These are phyloP conservation scores for Smittia aterrima DNA, from an alignment of 2,888 invertebrate genomes.

Conservation along the genomic window DNA sequence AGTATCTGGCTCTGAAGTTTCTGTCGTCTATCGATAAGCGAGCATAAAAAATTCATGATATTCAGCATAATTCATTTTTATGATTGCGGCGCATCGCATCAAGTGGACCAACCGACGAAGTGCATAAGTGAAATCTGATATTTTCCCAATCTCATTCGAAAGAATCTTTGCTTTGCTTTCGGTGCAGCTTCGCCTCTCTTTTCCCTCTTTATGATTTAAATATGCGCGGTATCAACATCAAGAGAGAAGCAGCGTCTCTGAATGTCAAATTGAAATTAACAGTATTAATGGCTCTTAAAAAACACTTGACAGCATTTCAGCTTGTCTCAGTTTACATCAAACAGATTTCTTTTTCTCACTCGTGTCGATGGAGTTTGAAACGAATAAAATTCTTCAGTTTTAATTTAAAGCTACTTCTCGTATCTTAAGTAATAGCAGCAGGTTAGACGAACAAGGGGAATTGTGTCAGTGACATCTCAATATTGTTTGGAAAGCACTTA, in stretches of 20 bases:
- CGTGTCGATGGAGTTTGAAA: too few relatives aligned
- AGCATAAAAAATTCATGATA: conserved; percentile 27
- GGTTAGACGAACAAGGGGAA: too few relatives aligned
- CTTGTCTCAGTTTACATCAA: neutral
- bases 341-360: too few relatives aligned
- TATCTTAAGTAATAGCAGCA: too few relatives aligned
- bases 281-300: conserved; percentile 19
- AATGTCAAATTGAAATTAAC: conserved; percentile 17
- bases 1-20: too few relatives aligned
- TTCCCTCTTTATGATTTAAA: neutral
- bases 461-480: too few relatives aligned
- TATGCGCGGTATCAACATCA: conserved; percentile 27
- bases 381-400: too few relatives aligned
- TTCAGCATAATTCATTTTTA: conserved; percentile 29
- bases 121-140: conserved; percentile 28
- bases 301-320: neutral
- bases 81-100: neutral
- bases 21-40: neutral
- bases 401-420: too few relatives aligned
- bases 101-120: neutral
- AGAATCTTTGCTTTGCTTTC: too few relatives aligned
- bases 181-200: too few relatives aligned
- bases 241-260: neutral
- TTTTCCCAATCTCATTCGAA: neutral
- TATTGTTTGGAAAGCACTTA: too few relatives aligned